Evolutionary conservation across 2,797 vertebrate species (phyloP).

Genomic region (Myotis vivesi): DNA sequence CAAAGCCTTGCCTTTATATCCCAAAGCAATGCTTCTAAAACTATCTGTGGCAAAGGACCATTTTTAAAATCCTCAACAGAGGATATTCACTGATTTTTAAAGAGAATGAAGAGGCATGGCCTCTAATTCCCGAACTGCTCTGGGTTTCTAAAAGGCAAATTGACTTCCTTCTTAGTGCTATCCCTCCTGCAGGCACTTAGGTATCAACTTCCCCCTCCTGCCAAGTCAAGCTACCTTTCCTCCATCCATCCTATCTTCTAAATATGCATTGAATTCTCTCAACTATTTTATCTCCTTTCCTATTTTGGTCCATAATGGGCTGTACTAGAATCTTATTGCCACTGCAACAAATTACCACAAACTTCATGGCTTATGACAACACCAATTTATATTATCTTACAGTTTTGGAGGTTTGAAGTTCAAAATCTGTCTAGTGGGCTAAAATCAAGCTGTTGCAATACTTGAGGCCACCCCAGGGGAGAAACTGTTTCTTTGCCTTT

Average conservation of each 20-base stretch:
- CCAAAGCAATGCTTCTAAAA: background rate
- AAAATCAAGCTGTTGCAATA: background rate
- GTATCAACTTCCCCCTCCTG: background rate
- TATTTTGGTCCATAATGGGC: background rate
- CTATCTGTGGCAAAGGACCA: background rate
- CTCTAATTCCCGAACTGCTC: background rate
- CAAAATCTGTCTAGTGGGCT: background rate
- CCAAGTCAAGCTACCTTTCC: background rate
- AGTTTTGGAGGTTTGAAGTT: background rate
- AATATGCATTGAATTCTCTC: constrained; percentile 18
- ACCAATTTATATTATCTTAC: background rate
- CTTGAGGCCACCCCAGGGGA: background rate
- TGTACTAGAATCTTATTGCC: background rate
- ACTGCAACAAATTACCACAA: background rate
- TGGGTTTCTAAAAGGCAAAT: background rate
- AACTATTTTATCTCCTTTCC: background rate
- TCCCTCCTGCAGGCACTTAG: background rate
- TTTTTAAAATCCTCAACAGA: background rate
- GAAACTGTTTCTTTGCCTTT: constrained; percentile 14
- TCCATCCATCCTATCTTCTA: background rate
- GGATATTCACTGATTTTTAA: background rate
- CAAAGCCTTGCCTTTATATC: background rate
- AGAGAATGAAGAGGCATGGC: background rate
- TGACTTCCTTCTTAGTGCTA: background rate
- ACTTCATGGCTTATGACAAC: background rate